A percentile compares a stretch with the other conserved stretches of the same genome.
Evolutionary conservation across 2,888 invertebrate genomes (phyloP).

Genomic region (Calliphora vomitoria): DNA sequence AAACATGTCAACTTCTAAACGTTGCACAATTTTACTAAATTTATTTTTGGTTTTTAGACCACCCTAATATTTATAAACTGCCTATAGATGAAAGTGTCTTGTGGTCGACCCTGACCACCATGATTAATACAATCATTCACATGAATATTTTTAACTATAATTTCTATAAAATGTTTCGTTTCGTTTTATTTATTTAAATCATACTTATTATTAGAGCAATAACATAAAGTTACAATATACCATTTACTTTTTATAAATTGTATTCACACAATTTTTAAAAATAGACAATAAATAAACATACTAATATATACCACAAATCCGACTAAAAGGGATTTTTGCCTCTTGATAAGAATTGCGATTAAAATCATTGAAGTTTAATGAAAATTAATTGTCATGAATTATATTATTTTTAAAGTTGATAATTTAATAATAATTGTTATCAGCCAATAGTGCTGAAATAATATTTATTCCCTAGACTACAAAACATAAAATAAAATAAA

Average conservation of each 20-base stretch:
- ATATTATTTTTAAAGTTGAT: constrained; percentile 40
- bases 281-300: not conserved
- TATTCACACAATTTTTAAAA: not conserved
- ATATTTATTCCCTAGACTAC: not conserved
- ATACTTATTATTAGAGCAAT: constrained; percentile 9
- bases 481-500: not conserved
- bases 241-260: not conserved
- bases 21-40: too few species aligned
- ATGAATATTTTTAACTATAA: not conserved
- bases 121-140: not conserved
- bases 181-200: not conserved
- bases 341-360: constrained; percentile 58
- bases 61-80: too few species aligned
- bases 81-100: not conserved
- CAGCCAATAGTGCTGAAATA: constrained; percentile 20
- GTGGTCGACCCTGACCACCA: constrained; percentile 3
- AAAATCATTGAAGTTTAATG: constrained; percentile 60
- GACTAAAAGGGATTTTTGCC: constrained; percentile 21
- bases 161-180: not conserved
- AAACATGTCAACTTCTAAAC: too few species aligned
- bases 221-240: not conserved
- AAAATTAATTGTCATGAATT: constrained; percentile 60
- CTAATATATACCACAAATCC: constrained; percentile 1
- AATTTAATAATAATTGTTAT: constrained; percentile 49
- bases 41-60: too few species aligned